Conservation (phyloP, 1,140 invertebrate species). For the Anastrepha obliqua region DNA sequence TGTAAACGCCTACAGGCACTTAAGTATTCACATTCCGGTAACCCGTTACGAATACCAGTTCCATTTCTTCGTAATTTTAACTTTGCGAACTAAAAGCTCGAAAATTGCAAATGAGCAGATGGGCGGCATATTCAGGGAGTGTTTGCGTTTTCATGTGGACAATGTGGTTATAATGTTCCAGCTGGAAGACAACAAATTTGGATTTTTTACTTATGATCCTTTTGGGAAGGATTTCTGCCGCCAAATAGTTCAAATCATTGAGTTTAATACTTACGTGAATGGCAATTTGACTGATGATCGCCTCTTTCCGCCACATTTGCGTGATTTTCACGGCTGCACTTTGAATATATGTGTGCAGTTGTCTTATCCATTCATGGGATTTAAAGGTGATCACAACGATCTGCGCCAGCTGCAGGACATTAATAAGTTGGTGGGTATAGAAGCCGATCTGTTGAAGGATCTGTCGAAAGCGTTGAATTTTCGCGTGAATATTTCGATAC, state of each 20-base stretch:
- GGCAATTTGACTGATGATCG: slow-evolving; percentile 6
- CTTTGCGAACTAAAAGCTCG: background rate
- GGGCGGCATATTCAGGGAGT: slow-evolving; percentile 21
- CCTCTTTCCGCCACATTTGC: slow-evolving; percentile 42
- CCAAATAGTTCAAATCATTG: background rate
- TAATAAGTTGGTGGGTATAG: slow-evolving; percentile 29
- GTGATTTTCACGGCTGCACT: slow-evolving; percentile 30
- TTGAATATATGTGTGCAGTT: slow-evolving; percentile 40
- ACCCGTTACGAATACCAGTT: slow-evolving; percentile 50
- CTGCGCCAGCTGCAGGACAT: background rate
- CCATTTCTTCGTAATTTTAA: slow-evolving; percentile 57
- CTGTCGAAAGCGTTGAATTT: slow-evolving; percentile 49
- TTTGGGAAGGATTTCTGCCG: background rate
- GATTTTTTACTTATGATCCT: slow-evolving; percentile 50
- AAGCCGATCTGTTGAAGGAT: slow-evolving; percentile 50
- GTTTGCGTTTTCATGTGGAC: slow-evolving; percentile 24
- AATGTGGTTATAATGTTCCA: slow-evolving; percentile 55
- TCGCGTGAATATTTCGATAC: slow-evolving; percentile 29
- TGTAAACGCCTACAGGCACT: slow-evolving; percentile 14
- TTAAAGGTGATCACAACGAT: slow-evolving; percentile 40
- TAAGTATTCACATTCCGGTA: slow-evolving; percentile 13
- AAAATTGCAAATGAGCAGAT: background rate
- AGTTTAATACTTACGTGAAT: slow-evolving; percentile 46
- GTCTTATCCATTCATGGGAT: slow-evolving; percentile 13
- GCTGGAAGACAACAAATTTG: background rate